Percentiles rank a stretch among this genome's conserved stretches.
Evolutionary conservation across 2,888 invertebrate species (phyloP).

Genomic region (Dendrolimus pini): DNA sequence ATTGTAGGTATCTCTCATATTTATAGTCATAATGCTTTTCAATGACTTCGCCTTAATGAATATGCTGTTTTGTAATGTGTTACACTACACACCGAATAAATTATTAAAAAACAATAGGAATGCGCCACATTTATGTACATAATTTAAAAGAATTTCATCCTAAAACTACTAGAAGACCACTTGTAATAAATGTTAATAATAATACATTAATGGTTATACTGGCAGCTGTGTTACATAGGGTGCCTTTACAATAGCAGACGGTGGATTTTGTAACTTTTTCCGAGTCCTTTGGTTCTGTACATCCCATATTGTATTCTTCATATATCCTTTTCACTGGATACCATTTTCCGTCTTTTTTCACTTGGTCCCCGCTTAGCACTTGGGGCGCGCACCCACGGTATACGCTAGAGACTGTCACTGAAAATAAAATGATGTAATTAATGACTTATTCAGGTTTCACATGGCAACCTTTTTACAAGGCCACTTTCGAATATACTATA

Average conservation of each 20-base stretch:
- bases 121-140: conserved; percentile 1
- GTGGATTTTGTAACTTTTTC: conserved; percentile 74
- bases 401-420: conserved; percentile 35
- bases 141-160: background rate
- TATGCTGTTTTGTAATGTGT: too few relatives aligned
- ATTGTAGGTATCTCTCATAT: too few relatives aligned
- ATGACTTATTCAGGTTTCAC: too few relatives aligned
- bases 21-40: too few relatives aligned
- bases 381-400: conserved; percentile 84
- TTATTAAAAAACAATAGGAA: background rate
- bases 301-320: conserved; percentile 82
- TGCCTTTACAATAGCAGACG: conserved; percentile 85
- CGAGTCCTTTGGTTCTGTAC: conserved; percentile 73
- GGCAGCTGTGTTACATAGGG: conserved; percentile 79
- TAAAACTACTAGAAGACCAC: background rate
- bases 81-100: background rate
- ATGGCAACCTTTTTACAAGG: too few relatives aligned
- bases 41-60: too few relatives aligned
- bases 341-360: conserved; percentile 77
- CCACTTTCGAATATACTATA: too few relatives aligned
- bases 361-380: conserved; percentile 76
- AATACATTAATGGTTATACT: conserved; percentile 2
- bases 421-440: conserved; percentile 16
- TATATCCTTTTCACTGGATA: conserved; percentile 75
- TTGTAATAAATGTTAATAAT: conserved; percentile 9